Base-by-base conservation (phyloP, 23 tunicate genomes). In the Styela plicata region DNA sequence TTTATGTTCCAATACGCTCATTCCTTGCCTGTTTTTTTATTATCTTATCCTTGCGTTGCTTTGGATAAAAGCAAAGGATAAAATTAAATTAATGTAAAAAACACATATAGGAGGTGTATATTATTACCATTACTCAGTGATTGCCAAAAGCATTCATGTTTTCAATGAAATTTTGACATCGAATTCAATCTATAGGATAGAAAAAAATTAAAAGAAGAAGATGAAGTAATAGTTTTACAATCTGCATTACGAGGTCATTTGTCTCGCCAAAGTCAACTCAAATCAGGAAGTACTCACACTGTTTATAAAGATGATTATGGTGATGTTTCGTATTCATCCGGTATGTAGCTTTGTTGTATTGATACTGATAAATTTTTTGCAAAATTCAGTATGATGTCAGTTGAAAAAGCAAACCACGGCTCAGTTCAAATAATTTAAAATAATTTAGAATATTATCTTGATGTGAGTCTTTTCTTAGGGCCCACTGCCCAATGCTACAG, bases 191-290 rank as follows among this genome's bases (percentile, higher is more conserved):
- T 16, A 67, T 16, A 64, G 63, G 30, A 35, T 23, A 30, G 23
- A 82, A 17, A 75, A 69, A 22, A 35, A 70, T 44, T 70, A 52
- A 70, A 69, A 31, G 66, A 31, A 36, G 84, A 70, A 22, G 80
- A 86, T 7, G 88, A 85, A 20, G 36, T 35, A 24, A 33, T 57
- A 20, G 62, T 79, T 28, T 28, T 86, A 19, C 89, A 86, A 70
- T 77, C 89, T 70, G 84, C 89, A 27, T 34, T 86, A 79, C 53
- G 89, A 19, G 89, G 89, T 25, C 89, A 86, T 86, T 21, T 79
- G 33, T 81, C 82, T 27, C 63, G 88, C 57, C 57, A 44, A 44
- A 13, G 13, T 44, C 57, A 13, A 44, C 13, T 44, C 7, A 44
- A 44, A 13, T 44, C 57, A 5, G 57, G 57, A 5, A 7, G 57